Conservation (phyloP, 2,113 vertebrate species). For the Drymodes brunneopygia region DNA sequence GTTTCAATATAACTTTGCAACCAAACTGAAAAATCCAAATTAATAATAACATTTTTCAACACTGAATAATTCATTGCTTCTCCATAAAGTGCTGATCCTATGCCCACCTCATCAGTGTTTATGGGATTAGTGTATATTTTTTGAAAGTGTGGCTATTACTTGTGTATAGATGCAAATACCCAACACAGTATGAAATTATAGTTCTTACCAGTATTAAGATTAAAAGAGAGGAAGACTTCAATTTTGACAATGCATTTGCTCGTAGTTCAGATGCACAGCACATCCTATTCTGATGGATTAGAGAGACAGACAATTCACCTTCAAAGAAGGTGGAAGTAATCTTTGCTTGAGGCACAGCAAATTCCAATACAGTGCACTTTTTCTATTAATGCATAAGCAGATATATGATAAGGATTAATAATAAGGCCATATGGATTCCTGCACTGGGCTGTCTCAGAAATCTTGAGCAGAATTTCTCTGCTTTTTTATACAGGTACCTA, state of each 20-base stretch:
- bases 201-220: neutral
- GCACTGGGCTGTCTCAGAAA: neutral
- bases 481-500: neutral
- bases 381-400: slow-evolving; percentile 22
- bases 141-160: neutral
- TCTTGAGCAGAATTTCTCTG: neutral
- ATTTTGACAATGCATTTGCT: neutral
- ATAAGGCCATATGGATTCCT: neutral
- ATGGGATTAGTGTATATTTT: neutral
- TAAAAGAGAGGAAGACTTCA: neutral
- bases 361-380: slow-evolving; percentile 16
- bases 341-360: slow-evolving; percentile 40
- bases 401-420: slow-evolving; percentile 24
- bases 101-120: neutral
- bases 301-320: slow-evolving; percentile 17
- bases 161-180: neutral
- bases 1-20: neutral
- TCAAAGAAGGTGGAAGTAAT: slow-evolving; percentile 56
- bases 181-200: neutral
- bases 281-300: slow-evolving; percentile 27
- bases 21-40: neutral
- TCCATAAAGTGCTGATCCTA: neutral
- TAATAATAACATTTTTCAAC: neutral
- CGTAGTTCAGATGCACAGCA: slow-evolving; percentile 24
- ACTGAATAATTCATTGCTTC: neutral